Conservation (phyloP, 2,888 invertebrate genomes). For the Allygus modestus region DNA sequence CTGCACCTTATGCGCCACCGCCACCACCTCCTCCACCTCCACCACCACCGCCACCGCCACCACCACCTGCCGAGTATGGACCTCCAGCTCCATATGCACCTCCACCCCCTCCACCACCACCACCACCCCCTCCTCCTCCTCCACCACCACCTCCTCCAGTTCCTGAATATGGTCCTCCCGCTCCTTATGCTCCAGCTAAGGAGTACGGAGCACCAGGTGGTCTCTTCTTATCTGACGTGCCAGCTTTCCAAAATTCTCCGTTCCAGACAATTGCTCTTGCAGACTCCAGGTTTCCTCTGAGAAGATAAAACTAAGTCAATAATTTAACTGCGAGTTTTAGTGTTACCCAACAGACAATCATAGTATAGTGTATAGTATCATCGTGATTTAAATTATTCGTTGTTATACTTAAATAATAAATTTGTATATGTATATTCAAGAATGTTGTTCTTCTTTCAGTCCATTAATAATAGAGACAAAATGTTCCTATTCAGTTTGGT, state of each 20-base stretch:
- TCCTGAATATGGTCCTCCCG: slow-evolving; percentile 41
- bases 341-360: background rate
- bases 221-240: slow-evolving; percentile 2
- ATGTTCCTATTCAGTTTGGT: background rate
- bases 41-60: slow-evolving; percentile 64
- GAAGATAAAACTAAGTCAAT: slow-evolving; percentile 44
- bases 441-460: background rate
- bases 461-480: background rate
- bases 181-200: slow-evolving; percentile 59
- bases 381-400: slow-evolving; percentile 43
- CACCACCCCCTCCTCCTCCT: slow-evolving; percentile 64
- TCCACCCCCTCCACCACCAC: slow-evolving; percentile 67
- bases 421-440: background rate
- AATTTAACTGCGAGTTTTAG: slow-evolving; percentile 13
- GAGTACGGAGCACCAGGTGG: slow-evolving; percentile 48
- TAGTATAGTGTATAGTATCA: slow-evolving; percentile 1
- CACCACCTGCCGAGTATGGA: slow-evolving; percentile 65
- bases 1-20: slow-evolving; percentile 67
- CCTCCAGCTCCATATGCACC: slow-evolving; percentile 68
- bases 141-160: slow-evolving; percentile 63
- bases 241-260: slow-evolving; percentile 12
- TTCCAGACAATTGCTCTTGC: slow-evolving; percentile 42
- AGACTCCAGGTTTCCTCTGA: slow-evolving; percentile 36
- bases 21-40: slow-evolving; percentile 66
- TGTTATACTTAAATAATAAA: slow-evolving; percentile 37